Evolutionary conservation across 2,797 vertebrate species (phyloP), one percentile per base, ranked within the genome.

Genomic region (Thamnophis elegans): DNA sequence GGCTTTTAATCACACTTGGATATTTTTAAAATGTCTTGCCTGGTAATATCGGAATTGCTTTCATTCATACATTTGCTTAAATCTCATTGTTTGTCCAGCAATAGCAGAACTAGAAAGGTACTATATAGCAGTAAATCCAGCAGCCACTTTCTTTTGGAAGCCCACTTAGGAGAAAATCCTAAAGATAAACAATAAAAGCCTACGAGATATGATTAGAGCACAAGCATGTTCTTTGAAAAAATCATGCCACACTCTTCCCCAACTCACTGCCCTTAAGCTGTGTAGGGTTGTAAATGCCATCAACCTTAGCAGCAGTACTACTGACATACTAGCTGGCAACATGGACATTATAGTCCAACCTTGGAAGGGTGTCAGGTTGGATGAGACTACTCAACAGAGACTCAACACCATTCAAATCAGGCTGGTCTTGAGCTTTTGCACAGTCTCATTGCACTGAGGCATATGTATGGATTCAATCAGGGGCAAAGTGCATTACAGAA

Each of bases 11-110:
- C 0, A 0, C 93, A 60, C 87, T 87, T 90, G 18, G 88, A 93
- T 95, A 94, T 92, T 95, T 95, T 93, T 93, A 94, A 96, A 96
- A 93, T 68, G 89, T 59, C 95, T 89, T 94, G 92, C 78, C 92
- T 91, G 32, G 91, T 91, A 89, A 88, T 85, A 88, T 28, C 85
- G 56, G 56, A 91, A 91, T 88, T 92, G 94, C 78, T 87, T 95
- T 92, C 94, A 68, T 78, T 78, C 28, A 91, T 55, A 90, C 93
- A 78, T 92, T 94, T 96, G 94, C 95, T 92, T 96, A 95, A 93
- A 88, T 62, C 85, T 89, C 92, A 59, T 88, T 94, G 90, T 93
- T 42, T 97, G 95, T 36, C 62, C 94, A 93, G 94, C 87, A 36
- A 92, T 93, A 20, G 91, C 47, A 94, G 73, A 89, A 14, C 51